A percentile compares a stretch with the other conserved stretches of the same genome.
Evolutionary conservation across 2,888 invertebrate genomes (phyloP).

Genomic region (Aproaerema taeniolella): DNA sequence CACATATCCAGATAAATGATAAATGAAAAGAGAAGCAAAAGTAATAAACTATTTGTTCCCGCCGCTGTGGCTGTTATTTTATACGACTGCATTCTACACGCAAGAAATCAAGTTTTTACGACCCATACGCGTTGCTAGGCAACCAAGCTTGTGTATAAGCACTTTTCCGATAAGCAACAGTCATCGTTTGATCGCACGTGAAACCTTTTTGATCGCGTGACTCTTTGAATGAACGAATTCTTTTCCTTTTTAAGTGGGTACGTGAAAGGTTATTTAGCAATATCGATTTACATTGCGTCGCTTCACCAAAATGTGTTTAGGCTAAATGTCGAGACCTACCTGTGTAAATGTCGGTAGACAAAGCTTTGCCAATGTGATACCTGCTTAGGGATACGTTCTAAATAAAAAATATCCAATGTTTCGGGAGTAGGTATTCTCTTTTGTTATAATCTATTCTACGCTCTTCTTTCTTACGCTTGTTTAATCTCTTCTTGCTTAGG

Average conservation of each 20-base stretch:
- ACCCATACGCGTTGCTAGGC: slow-evolving; percentile 4
- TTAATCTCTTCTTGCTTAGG: too few species aligned
- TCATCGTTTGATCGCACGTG: slow-evolving; percentile 24
- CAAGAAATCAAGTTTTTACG: slow-evolving; percentile 2
- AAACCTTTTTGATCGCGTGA: slow-evolving; percentile 43
- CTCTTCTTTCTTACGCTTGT: too few species aligned
- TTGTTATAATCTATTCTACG: too few species aligned
- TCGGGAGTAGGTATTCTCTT: neutral
- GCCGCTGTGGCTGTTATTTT: too few species aligned
- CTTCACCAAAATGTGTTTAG: slow-evolving; percentile 30
- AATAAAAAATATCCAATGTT: neutral
- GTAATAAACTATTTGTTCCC: too few species aligned
- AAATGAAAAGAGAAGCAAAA: too few species aligned
- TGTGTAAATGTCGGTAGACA: slow-evolving; percentile 49
- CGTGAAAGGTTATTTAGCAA: slow-evolving; percentile 57
- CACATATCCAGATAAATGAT: too few species aligned
- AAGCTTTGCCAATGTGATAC: slow-evolving; percentile 17
- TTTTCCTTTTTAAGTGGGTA: slow-evolving; percentile 35
- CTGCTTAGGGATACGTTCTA: slow-evolving; percentile 1
- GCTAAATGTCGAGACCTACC: slow-evolving; percentile 58
- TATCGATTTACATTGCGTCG: slow-evolving; percentile 42
- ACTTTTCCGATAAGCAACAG: slow-evolving; percentile 25
- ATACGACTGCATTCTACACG: too few species aligned
- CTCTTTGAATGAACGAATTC: slow-evolving; percentile 32
- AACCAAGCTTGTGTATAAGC: slow-evolving; percentile 11